Percentiles rank a stretch among this genome's conserved stretches.
Evolutionary conservation across 2,888 invertebrate species (phyloP).

Genomic region (Calameuta idolon): DNA sequence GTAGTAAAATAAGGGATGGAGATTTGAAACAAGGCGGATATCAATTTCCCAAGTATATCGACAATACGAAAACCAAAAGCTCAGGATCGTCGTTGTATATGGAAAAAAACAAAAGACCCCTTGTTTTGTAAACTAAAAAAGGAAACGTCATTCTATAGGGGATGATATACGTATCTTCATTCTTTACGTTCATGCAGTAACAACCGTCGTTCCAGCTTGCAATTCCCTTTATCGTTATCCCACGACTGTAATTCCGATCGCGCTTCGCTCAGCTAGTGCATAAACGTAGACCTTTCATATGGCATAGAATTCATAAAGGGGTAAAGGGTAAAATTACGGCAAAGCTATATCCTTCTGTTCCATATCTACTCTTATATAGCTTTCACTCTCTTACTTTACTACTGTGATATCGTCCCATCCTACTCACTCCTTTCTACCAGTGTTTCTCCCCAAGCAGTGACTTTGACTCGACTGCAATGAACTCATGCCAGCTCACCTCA

Average conservation of each 20-base stretch:
- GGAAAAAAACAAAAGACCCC: not conserved
- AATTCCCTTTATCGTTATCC: constrained; percentile 42
- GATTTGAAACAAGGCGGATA: not conserved
- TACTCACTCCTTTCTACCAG: not conserved
- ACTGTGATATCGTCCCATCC: constrained; percentile 13
- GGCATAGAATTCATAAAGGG: constrained; percentile 41
- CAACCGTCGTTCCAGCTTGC: not conserved
- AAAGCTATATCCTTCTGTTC: not conserved
- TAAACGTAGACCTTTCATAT: constrained; percentile 32
- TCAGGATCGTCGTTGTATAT: not conserved
- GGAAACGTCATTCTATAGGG: not conserved
- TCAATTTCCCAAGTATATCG: not conserved
- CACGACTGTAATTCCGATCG: constrained; percentile 48
- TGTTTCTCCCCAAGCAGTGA: constrained; percentile 5
- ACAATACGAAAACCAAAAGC: not conserved
- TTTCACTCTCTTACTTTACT: constrained; percentile 1
- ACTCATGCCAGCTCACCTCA: constrained; percentile 31
- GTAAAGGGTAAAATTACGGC: constrained; percentile 35
- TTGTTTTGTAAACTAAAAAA: not conserved
- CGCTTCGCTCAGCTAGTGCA: constrained; percentile 50
- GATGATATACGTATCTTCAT: not conserved
- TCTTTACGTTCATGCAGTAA: not conserved
- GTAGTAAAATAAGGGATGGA: not conserved
- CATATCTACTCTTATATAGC: not conserved
- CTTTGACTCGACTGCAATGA: constrained; percentile 34